phyloP scores from a whole-genome alignment of 2,888 invertebrate genomes.

The Agrilus mali region DNA sequence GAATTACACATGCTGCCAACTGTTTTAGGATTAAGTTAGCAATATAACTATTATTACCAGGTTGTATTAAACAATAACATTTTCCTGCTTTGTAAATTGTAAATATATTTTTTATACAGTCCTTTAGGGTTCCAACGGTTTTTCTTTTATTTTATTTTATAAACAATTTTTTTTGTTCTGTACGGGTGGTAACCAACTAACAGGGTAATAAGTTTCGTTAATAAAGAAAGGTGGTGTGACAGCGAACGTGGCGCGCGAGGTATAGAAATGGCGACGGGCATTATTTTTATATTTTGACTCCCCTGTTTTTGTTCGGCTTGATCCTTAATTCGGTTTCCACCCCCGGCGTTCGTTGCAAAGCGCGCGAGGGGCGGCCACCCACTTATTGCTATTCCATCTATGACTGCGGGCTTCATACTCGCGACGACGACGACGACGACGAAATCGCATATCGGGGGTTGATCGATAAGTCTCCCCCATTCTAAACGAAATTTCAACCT shows the following conservation, averaged over 20 bases:
- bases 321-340: slow-evolving; percentile 33
- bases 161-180: too few species aligned
- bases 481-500: slow-evolving; percentile 27
- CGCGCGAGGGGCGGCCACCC: slow-evolving; percentile 24
- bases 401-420: slow-evolving; percentile 30
- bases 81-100: too few species aligned
- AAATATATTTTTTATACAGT: too few species aligned
- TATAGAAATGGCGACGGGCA: slow-evolving; percentile 19
- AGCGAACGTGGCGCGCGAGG: slow-evolving; percentile 10
- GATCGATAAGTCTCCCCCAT: slow-evolving; percentile 28
- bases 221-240: slow-evolving; percentile 9
- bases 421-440: too few species aligned
- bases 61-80: too few species aligned
- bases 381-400: slow-evolving; percentile 34
- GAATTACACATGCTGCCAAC: too few species aligned
- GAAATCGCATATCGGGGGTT: slow-evolving; percentile 14
- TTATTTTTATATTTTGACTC: slow-evolving; percentile 30
- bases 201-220: neutral
- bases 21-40: too few species aligned
- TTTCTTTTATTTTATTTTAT: neutral
- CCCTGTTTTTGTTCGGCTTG: slow-evolving; percentile 30
- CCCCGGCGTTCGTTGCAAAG: slow-evolving; percentile 16
- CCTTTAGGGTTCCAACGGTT: too few species aligned
- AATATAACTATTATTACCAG: too few species aligned
- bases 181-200: too few species aligned